Percentiles rank a stretch among this genome's conserved stretches.
phyloP scores from a whole-genome alignment of 1,140 invertebrate species.

The Neodiprion virginianus region DNA sequence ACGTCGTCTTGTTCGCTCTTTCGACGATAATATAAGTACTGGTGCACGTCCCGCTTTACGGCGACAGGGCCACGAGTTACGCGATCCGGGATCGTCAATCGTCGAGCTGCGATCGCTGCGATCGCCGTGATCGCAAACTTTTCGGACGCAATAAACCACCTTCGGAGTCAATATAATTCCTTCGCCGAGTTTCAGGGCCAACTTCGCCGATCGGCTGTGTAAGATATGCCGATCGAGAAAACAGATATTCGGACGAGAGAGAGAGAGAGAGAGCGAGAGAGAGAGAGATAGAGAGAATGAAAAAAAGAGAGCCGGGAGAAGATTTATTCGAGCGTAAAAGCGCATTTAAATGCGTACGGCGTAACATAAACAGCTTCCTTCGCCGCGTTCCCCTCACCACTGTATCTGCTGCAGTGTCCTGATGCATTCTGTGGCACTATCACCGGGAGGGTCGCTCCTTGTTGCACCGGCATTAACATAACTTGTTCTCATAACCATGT shows the following conservation, averaged over 20 bases:
- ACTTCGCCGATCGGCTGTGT: too few relatives aligned
- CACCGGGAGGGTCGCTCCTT: slow-evolving; percentile 5
- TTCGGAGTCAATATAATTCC: background rate
- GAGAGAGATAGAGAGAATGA: too few relatives aligned
- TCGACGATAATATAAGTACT: slow-evolving; percentile 1
- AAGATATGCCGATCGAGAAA: too few relatives aligned
- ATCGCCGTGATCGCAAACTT: background rate
- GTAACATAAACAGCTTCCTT: slow-evolving; percentile 14
- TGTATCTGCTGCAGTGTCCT: too few relatives aligned
- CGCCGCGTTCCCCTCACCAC: background rate
- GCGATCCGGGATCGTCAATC: background rate
- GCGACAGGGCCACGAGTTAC: background rate
- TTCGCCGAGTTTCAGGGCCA: too few relatives aligned
- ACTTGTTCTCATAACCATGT: slow-evolving; percentile 25
- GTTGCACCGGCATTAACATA: slow-evolving; percentile 24
- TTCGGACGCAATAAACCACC: background rate
- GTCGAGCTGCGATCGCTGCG: too few relatives aligned
- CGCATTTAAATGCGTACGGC: slow-evolving; percentile 13
- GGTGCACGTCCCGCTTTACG: background rate
- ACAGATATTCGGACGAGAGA: too few relatives aligned
- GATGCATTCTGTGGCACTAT: background rate
- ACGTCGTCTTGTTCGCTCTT: background rate
- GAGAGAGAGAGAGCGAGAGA: too few relatives aligned
- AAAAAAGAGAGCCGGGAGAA: background rate
- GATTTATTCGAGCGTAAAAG: slow-evolving; percentile 2